phyloP scores from a whole-genome alignment of 1,140 invertebrate genomes.

The Reticulitermes speratus region DNA sequence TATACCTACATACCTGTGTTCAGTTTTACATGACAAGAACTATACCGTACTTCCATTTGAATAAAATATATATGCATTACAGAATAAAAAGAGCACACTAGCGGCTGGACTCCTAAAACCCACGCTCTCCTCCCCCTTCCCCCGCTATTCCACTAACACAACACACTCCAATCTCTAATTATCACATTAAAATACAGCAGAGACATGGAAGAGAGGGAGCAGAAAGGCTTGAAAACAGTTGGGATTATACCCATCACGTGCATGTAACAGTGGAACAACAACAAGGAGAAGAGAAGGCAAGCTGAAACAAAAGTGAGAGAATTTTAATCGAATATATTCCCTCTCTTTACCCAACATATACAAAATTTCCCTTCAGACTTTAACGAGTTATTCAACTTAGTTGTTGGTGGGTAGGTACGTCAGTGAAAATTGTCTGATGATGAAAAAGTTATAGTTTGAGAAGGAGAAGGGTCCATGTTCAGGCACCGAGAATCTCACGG shows the following conservation, averaged over 20 bases:
- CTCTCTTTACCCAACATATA: neutral
- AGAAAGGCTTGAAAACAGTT: neutral
- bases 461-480: neutral
- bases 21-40: neutral
- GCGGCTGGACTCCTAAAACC: neutral
- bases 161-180: neutral
- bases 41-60: neutral
- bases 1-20: neutral
- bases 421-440: neutral
- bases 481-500: neutral
- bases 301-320: neutral
- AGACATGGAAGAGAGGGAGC: neutral
- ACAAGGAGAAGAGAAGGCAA: neutral
- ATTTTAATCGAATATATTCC: neutral
- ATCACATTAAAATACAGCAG: neutral
- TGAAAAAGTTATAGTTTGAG: neutral
- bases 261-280: neutral
- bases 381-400: constrained; percentile 1
- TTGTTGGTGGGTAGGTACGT: neutral
- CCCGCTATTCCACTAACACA: neutral
- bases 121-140: neutral
- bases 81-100: neutral
- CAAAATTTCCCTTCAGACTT: neutral
- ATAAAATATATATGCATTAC: neutral
- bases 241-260: neutral